Conservation (phyloP, 2,113 vertebrate genomes). For the Percopsis transmontana region DNA sequence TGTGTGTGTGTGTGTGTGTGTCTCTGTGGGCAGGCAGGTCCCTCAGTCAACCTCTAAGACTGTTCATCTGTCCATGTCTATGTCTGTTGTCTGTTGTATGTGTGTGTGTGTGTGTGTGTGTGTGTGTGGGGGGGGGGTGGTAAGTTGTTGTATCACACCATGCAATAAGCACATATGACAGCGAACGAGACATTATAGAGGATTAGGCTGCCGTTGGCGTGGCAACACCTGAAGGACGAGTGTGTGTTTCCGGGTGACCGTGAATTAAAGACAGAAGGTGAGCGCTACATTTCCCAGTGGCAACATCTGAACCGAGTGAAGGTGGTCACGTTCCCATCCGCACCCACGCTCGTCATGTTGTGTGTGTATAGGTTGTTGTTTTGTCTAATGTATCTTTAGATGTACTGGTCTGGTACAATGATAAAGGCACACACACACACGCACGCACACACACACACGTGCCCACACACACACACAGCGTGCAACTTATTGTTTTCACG, state of each 20-base stretch:
- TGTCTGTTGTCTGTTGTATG: background rate
- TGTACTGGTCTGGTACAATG: too few relatives aligned
- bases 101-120: slow-evolving; percentile 18
- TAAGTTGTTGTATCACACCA: slow-evolving; percentile 26
- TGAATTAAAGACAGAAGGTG: too few relatives aligned
- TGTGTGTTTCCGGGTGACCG: too few relatives aligned
- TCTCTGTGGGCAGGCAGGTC: slow-evolving; percentile 28
- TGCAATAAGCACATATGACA: slow-evolving; percentile 24
- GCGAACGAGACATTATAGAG: too few relatives aligned
- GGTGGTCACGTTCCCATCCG: too few relatives aligned
- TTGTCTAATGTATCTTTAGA: too few relatives aligned
- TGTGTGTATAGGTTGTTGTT: too few relatives aligned
- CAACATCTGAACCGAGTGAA: too few relatives aligned
- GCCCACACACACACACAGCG: background rate
- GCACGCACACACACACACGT: slow-evolving; percentile 9
- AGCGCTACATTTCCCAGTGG: too few relatives aligned
- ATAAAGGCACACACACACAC: background rate
- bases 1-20: slow-evolving; percentile 3
- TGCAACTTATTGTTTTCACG: background rate
- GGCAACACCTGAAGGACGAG: too few relatives aligned
- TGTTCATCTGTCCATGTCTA: slow-evolving; percentile 45
- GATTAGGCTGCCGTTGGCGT: too few relatives aligned
- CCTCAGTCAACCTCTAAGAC: slow-evolving; percentile 31
- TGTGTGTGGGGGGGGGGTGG: slow-evolving; percentile 16
- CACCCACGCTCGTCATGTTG: too few relatives aligned